Conservation (phyloP, 2,113 vertebrate species). For the Solea solea region DNA sequence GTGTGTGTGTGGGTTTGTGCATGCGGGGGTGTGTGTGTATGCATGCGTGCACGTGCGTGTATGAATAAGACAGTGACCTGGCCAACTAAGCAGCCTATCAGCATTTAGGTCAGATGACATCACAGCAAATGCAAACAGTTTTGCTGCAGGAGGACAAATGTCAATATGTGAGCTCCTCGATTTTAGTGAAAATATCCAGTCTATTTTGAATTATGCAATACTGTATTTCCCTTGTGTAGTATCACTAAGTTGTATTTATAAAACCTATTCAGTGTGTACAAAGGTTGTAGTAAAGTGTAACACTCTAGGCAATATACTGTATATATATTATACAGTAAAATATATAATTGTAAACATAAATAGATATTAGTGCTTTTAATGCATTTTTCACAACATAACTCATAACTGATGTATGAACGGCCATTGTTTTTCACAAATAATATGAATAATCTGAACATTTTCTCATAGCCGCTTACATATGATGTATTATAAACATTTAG, state of each 20-base stretch:
- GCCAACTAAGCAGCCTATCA: slow-evolving; percentile 58
- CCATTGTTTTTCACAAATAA: too few species aligned
- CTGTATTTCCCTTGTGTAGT: neutral
- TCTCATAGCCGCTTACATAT: too few species aligned
- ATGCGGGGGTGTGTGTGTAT: slow-evolving; percentile 14
- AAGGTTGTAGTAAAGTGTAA: too few species aligned
- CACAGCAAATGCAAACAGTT: slow-evolving; percentile 44
- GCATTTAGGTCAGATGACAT: slow-evolving; percentile 68
- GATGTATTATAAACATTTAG: neutral
- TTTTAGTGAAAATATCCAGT: neutral
- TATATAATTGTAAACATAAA: too few species aligned
- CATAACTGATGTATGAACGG: too few species aligned
- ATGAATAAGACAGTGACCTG: slow-evolving; percentile 49
- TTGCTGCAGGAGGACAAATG: slow-evolving; percentile 2
- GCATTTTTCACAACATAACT: too few species aligned
- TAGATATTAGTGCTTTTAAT: too few species aligned
- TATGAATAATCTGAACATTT: too few species aligned
- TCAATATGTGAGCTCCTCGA: slow-evolving; percentile 9
- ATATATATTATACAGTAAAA: too few species aligned
- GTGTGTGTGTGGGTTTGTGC: neutral
- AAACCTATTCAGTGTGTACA: too few species aligned
- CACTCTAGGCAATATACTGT: too few species aligned
- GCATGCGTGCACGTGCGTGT: slow-evolving; percentile 17
- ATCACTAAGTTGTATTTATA: neutral
- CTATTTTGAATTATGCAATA: neutral